Evolutionary conservation across 2,888 invertebrate species (phyloP).

Genomic region (Salticus scenicus): DNA sequence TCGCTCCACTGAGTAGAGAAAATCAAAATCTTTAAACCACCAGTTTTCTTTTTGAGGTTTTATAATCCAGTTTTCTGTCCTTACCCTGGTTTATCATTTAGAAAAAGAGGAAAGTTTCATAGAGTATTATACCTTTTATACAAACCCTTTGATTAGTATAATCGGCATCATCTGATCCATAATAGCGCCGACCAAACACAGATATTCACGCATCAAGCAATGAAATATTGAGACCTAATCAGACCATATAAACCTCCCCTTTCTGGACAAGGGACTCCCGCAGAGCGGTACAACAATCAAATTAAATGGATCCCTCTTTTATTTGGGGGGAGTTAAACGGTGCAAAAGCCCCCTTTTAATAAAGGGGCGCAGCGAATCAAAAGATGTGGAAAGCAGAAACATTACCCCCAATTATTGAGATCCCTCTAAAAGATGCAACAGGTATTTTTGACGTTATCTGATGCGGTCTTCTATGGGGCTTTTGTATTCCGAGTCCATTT

Average conservation of each 20-base stretch:
- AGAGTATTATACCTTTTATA: not conserved
- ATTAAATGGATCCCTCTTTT: slow-evolving; percentile 50
- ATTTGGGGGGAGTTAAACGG: not conserved
- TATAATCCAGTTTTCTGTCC: not conserved
- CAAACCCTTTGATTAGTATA: slow-evolving; percentile 7
- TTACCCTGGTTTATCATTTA: too few relatives aligned
- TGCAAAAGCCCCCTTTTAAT: not conserved
- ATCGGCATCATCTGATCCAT: not conserved
- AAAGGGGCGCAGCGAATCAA: slow-evolving; percentile 23
- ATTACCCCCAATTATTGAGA: slow-evolving; percentile 39
- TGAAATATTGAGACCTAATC: not conserved
- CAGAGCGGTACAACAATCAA: slow-evolving; percentile 39
- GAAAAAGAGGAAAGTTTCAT: too few relatives aligned
- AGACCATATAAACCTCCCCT: not conserved
- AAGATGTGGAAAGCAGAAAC: slow-evolving; percentile 54
- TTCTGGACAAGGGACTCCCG: slow-evolving; percentile 4
- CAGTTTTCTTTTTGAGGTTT: not conserved
- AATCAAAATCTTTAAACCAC: too few relatives aligned
- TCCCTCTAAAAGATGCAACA: slow-evolving; percentile 31
- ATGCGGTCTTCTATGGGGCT: not conserved
- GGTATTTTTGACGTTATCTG: slow-evolving; percentile 33
- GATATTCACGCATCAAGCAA: slow-evolving; percentile 6
- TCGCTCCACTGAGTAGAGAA: too few relatives aligned
- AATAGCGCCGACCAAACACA: not conserved
- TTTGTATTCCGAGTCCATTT: slow-evolving; percentile 19